Conservation (phyloP, 1,140 invertebrate species). For the Bombus sibiricus region DNA sequence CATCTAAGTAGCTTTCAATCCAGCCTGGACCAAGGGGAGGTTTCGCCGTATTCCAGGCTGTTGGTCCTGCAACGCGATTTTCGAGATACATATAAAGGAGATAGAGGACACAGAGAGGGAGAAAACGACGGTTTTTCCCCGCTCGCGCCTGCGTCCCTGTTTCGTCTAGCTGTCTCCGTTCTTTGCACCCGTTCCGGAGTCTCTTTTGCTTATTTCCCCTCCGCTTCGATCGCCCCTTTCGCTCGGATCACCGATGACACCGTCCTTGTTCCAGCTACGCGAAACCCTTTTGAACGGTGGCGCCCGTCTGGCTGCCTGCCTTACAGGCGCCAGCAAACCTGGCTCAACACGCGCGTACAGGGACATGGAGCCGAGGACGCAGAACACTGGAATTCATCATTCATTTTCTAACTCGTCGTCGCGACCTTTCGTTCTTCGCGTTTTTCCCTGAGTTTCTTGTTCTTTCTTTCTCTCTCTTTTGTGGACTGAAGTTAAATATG, state of each 20-base stretch:
- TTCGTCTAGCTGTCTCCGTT: not conserved
- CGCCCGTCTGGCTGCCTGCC: constrained; percentile 82
- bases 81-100: constrained; percentile 10
- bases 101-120: not conserved
- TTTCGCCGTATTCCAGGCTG: constrained; percentile 61
- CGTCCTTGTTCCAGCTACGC: constrained; percentile 64
- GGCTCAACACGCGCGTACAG: constrained; percentile 66
- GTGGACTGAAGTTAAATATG: too few relatives aligned
- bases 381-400: constrained; percentile 52
- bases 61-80: constrained; percentile 48
- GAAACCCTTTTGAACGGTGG: constrained; percentile 78
- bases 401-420: constrained; percentile 53
- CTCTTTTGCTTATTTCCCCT: constrained; percentile 18
- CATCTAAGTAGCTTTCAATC: constrained; percentile 39
- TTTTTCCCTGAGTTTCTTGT: not conserved
- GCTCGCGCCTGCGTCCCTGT: constrained; percentile 50
- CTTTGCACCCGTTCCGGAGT: not conserved
- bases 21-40: constrained; percentile 8
- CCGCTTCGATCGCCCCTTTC: constrained; percentile 46
- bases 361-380: constrained; percentile 13
- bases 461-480: not conserved
- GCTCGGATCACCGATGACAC: constrained; percentile 45
- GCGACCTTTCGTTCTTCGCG: constrained; percentile 26
- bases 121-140: constrained; percentile 22
- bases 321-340: constrained; percentile 80